Evolutionary conservation across 30 jellyfish, hydroid and myxozoan species (phyloP), one percentile per base, ranked within the genome.

Genomic region (Pelagia noctiluca): DNA sequence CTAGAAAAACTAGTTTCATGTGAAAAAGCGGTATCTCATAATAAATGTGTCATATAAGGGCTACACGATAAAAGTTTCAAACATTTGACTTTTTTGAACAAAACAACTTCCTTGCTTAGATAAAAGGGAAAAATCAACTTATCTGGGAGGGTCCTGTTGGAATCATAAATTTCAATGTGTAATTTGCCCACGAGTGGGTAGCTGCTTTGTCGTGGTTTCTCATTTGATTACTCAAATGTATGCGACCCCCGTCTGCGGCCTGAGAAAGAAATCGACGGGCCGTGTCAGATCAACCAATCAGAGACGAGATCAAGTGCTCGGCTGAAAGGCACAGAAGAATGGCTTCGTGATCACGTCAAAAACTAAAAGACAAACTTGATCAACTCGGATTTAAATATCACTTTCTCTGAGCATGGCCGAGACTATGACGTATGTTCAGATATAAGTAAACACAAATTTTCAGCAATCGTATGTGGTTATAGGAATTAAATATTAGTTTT

Each of bases 221-320:
- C 26, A 10, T 52, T 8, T 8, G 68, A 3, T 52, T 52, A 52
- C 68, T 8, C 26, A 52, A 42, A 42, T 42, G 57, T 52, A 10
- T 5, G 21, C 28, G 68, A 3, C 68, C 92, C 92, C 92, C 86
- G 92, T 82, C 70, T 67, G 32, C 74, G 79, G 85, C 91, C 77
- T 35, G 73, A 68, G 92, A 68, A 86, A 42, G 70, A 82, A 82
- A 68, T 79, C 92, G 37, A 67, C 75, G 77, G 80, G 85, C 92
- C 92, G 92, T 69, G 34, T 78, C 81, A 23, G 47, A 83, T 82
- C 62, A 64, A 50, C 92, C 92, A 82, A 82, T 82, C 86, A 57
- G 28, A 50, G 54, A 74, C 16, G 83, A 82, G 92, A 71, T 22
- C 52, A 64, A 47, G 57, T 61, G 38, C 80, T 82, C 86, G 80